Evolutionary conservation across 2,113 vertebrate genomes (phyloP).

Genomic region (Osmerus mordax): DNA sequence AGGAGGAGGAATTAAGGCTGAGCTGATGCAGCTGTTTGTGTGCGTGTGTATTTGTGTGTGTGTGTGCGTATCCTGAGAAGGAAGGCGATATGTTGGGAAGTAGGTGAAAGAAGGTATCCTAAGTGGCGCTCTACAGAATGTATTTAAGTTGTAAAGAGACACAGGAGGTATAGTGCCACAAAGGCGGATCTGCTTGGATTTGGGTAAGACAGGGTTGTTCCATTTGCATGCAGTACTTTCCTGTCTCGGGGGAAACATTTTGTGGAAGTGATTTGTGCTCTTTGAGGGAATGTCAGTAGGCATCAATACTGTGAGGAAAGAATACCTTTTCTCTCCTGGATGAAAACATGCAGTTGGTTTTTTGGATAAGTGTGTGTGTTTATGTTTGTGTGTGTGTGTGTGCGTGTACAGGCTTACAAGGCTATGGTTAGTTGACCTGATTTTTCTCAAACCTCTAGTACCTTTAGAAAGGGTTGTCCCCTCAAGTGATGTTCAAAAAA

Average conservation of each 20-base stretch:
- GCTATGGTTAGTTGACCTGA: no score
- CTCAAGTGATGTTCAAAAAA: no score
- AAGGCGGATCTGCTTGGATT: neutral
- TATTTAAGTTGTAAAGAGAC: slow-evolving; percentile 11
- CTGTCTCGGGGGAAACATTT: neutral
- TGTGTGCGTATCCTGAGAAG: neutral
- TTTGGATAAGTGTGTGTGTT: neutral
- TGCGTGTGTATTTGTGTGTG: neutral
- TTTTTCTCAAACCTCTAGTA: no score
- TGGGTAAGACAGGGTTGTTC: neutral
- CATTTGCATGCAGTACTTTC: no score
- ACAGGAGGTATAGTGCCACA: neutral
- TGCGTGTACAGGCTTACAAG: no score
- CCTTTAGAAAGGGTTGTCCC: no score
- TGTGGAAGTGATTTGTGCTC: neutral
- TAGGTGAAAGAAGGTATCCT: neutral
- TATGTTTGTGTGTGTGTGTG: neutral
- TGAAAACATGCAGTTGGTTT: neutral
- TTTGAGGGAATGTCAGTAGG: neutral
- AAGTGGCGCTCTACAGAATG: neutral
- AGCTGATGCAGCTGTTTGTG: slow-evolving; percentile 55
- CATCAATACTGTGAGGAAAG: neutral
- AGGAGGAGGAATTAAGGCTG: slow-evolving; percentile 41
- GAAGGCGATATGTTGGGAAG: neutral
- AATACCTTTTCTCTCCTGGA: no score